These are phyloP conservation scores for Drosophila acutilabella DNA, from an alignment of 2,888 invertebrate genomes.

Conservation along the genomic window DNA sequence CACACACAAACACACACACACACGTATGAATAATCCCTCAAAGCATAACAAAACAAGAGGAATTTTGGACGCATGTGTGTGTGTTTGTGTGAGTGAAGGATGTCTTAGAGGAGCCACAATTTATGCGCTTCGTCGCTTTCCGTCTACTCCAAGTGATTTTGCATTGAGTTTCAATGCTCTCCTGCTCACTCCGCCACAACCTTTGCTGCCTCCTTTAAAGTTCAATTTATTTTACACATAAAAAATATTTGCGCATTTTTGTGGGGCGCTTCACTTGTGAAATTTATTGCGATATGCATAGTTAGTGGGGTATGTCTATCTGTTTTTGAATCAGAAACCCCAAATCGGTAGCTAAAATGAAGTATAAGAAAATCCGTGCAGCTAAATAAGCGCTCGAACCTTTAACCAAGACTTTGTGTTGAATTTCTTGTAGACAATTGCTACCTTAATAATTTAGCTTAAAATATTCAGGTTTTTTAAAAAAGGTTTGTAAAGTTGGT, in stretches of 20 bases:
- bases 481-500: too few species aligned
- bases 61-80: constrained; percentile 41
- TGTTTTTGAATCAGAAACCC: constrained; percentile 2
- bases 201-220: constrained; percentile 25
- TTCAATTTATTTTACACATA: constrained; percentile 74
- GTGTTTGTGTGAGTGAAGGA: constrained; percentile 28
- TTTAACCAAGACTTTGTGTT: not conserved
- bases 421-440: not conserved
- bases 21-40: constrained; percentile 62
- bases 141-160: constrained; percentile 74
- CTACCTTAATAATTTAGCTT: too few species aligned
- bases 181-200: constrained; percentile 5
- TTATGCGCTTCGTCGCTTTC: constrained; percentile 78
- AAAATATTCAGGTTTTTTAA: too few species aligned
- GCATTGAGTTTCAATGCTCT: constrained; percentile 27
- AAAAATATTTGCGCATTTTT: constrained; percentile 68
- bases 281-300: constrained; percentile 59
- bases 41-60: constrained; percentile 69
- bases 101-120: constrained; percentile 60
- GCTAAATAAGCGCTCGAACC: not conserved
- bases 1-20: constrained; percentile 48
- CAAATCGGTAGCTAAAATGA: not conserved
- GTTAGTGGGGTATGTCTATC: constrained; percentile 25
- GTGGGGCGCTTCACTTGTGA: constrained; percentile 35
- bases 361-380: not conserved